phyloP scores from a whole-genome alignment of 2,888 invertebrate species.

The Dasysyrphus tricinctus region DNA sequence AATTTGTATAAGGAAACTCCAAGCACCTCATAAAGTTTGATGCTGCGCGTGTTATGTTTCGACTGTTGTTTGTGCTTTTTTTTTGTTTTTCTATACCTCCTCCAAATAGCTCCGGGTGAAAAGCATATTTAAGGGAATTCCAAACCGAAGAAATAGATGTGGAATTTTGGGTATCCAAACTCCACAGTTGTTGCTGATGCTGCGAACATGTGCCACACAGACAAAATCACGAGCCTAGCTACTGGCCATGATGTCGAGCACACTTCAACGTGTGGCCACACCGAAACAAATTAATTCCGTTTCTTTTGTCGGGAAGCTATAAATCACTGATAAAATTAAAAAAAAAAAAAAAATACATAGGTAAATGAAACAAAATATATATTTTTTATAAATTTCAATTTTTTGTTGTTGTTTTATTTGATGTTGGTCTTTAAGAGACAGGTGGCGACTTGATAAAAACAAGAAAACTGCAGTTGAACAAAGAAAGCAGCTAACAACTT shows the following conservation, averaged over 20 bases:
- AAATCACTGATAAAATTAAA: conserved; percentile 68
- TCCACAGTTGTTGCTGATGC: conserved; percentile 5
- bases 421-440: conserved; percentile 53
- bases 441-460: conserved; percentile 60
- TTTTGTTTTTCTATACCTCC: conserved; percentile 3
- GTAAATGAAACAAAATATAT: not conserved
- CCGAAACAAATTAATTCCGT: conserved; percentile 70
- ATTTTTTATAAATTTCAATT: not conserved
- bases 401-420: not conserved
- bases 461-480: conserved; percentile 49
- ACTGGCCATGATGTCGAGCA: conserved; percentile 67
- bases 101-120: conserved; percentile 51
- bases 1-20: not conserved
- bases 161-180: conserved; percentile 17
- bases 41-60: conserved; percentile 51
- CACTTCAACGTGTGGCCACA: conserved; percentile 70
- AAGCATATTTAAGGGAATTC: conserved; percentile 69
- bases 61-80: conserved; percentile 4
- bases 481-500: conserved; percentile 45
- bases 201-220: conserved; percentile 50
- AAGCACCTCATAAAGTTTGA: conserved; percentile 32
- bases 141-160: conserved; percentile 48
- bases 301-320: conserved; percentile 72
- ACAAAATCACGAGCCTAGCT: conserved; percentile 67
- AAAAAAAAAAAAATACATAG: conserved; percentile 8